Evolutionary conservation across 2,888 invertebrate species (phyloP), one percentile per base, ranked within the genome.

Genomic region (Cloeon dipterum): DNA sequence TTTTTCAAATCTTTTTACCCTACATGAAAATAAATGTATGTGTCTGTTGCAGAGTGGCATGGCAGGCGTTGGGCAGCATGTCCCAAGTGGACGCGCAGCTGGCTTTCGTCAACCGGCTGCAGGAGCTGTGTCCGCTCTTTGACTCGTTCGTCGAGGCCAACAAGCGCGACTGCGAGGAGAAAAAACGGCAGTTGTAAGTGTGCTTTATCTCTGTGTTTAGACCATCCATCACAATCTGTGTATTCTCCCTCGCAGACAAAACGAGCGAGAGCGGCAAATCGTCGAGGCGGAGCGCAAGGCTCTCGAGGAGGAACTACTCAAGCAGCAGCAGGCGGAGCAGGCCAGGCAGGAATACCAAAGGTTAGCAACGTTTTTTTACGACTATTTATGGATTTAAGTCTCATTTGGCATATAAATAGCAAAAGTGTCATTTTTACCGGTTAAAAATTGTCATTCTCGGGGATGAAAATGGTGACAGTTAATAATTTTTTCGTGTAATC

Each of bases 111-210:
- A 75, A 85, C 49, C 65, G 82, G 38, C 61, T 98, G 43, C 83
- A 89, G 54, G 68, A 70, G 44, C 63, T 83, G 36, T 93, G 93
- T 55, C 79, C 82, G n/a, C 61, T 86, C 37, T 94, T 96, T 53
- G 74, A 75, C 48, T 77, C 91, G 2, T 89, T 77, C 51, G 68
- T 91, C 26, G 83, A 89, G 57, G 93, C 94, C 11, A 82, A 91
- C 50, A 74, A 79, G 50, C 70, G 83, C 47, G 86, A 91, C 55
- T 67, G 74, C 40, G 82, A 86, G 50, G 78, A 83, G 48, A 77
- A 78, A 47, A 66, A 72, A 43, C 65, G 71, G 41, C 54, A 65
- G 46, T 62, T 57, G 66, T 68, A 54, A 57, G 59, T 54, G 25
- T 2, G 32, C 2, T 14, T 39, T 32, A 7, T 7, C 5, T 21